Conservation (phyloP, 2,797 vertebrate species). For the Novumbra hubbsi region DNA sequence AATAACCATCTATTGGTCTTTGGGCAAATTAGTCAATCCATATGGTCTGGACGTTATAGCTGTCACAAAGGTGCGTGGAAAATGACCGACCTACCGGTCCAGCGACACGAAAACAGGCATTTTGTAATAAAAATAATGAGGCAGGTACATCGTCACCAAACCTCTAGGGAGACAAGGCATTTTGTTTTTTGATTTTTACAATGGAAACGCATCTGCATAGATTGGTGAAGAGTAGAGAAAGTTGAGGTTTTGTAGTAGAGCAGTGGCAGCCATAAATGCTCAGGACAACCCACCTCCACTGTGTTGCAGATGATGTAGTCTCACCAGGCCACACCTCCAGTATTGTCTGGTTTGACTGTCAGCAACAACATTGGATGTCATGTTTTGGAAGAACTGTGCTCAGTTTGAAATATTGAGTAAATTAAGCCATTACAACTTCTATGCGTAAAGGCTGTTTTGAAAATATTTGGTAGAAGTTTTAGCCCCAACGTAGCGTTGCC, state of each 20-base stretch:
- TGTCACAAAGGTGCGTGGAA: slow-evolving; percentile 49
- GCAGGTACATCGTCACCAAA: background rate
- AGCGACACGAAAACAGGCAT: slow-evolving; percentile 53
- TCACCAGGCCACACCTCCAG: no score
- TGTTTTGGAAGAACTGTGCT: no score
- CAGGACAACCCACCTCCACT: no score
- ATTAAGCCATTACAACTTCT: no score
- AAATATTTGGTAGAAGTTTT: no score
- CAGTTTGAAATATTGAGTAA: no score
- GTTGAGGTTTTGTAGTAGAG: slow-evolving; percentile 34
- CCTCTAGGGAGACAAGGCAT: background rate
- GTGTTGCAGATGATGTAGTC: no score
- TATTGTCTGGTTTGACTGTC: no score
- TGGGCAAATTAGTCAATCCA: slow-evolving; percentile 66
- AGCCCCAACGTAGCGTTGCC: no score
- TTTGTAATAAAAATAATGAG: slow-evolving; percentile 50
- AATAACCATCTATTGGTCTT: slow-evolving; percentile 68
- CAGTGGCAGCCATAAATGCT: no score
- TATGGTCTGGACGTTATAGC: slow-evolving; percentile 60
- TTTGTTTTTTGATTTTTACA: background rate
- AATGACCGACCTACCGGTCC: slow-evolving; percentile 58
- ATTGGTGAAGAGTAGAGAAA: background rate
- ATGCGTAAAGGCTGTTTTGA: no score
- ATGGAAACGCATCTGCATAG: background rate
- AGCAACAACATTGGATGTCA: no score